Conservation (phyloP, 2,113 vertebrate species). For the Odontophorus gujanensis region DNA sequence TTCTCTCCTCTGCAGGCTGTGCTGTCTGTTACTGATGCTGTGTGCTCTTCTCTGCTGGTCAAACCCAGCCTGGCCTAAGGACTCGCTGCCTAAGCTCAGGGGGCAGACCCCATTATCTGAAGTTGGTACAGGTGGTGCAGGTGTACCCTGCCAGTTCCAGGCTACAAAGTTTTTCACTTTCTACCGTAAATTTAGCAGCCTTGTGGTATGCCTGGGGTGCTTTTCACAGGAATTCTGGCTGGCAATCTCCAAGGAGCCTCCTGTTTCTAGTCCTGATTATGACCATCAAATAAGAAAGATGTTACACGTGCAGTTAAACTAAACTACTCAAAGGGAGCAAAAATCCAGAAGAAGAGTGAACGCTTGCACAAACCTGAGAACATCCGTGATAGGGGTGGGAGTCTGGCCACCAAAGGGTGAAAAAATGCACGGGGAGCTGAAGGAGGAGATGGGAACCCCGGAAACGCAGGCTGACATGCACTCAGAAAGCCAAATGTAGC, state of each 20-base stretch:
- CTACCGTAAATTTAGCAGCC: background rate
- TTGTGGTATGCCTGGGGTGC: no score
- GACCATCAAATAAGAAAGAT: background rate
- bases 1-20: background rate
- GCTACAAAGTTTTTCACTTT: background rate
- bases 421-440: background rate
- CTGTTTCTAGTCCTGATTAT: background rate
- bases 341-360: background rate
- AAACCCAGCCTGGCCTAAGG: background rate
- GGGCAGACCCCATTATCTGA: background rate
- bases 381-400: no score
- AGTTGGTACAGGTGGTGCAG: fast-evolving
- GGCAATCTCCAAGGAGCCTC: background rate
- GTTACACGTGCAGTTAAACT: background rate
- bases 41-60: background rate
- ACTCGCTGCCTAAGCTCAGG: background rate
- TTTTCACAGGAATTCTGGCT: background rate
- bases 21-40: fast-evolving
- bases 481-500: fast-evolving
- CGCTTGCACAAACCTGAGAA: background rate
- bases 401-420: background rate
- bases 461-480: fast-evolving
- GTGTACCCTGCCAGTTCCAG: fast-evolving
- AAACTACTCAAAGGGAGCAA: background rate
- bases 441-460: background rate